These are phyloP conservation scores for Cheilosia vernalis DNA, from an alignment of 2,888 invertebrate genomes.

Conservation along the genomic window DNA sequence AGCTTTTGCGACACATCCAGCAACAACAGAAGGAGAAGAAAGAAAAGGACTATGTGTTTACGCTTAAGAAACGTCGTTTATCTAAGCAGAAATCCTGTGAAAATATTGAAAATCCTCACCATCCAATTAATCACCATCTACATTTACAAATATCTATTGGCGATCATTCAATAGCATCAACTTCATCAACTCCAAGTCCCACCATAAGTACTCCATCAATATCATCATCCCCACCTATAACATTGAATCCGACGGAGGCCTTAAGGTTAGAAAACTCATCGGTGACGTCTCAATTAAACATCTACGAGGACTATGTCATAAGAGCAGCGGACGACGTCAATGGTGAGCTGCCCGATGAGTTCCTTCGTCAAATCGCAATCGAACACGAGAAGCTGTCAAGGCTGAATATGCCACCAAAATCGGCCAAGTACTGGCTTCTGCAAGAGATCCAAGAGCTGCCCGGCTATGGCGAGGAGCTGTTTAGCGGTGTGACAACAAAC, in stretches of 20 bases:
- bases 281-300: constrained; percentile 79
- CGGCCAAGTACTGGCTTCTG: constrained; percentile 92
- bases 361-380: constrained; percentile 80
- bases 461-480: constrained; percentile 93
- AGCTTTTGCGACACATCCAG: constrained; percentile 69
- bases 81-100: constrained; percentile 83
- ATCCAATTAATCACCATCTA: constrained; percentile 44
- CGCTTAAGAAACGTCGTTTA: constrained; percentile 82
- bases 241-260: constrained; percentile 49
- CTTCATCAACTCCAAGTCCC: constrained; percentile 62
- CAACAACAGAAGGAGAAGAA: constrained; percentile 79
- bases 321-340: constrained; percentile 76
- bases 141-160: constrained; percentile 38
- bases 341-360: constrained; percentile 80
- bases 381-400: constrained; percentile 83
- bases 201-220: constrained; percentile 45
- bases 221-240: constrained; percentile 32
- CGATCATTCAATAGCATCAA: constrained; percentile 67
- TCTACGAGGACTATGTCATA: constrained; percentile 82
- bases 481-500: constrained; percentile 86
- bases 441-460: constrained; percentile 91
- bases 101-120: constrained; percentile 78
- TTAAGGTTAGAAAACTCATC: constrained; percentile 77
- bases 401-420: constrained; percentile 87
- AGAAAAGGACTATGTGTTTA: constrained; percentile 81